Base-by-base conservation (phyloP, 2,888 invertebrate species). In the Orchesellides sinensis region DNA sequence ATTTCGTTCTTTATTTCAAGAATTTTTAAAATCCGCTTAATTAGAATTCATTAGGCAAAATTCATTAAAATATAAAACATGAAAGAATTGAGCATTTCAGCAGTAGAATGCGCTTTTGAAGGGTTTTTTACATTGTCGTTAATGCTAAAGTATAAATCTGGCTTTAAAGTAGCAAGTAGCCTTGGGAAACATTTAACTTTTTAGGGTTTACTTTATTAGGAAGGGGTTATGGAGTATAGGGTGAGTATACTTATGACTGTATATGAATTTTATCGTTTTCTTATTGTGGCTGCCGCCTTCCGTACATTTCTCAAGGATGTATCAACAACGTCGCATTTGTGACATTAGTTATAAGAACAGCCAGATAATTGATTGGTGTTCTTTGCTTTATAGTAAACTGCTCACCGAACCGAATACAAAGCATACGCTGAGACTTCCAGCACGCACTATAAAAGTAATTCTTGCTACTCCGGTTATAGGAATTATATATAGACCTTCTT, bases 381-480 rank as follows among this genome's bases (percentile, higher is more conserved):
- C 49, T 0, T 12, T 29, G 5, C n/a, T 23, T 32, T 1, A 73
- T 29, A 17, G 29, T 21, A 32, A 73, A 73, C 27, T 73, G 63
- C 2, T 6, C 1, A 1, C 73, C 73, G 47, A 61, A 61, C 6
- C 63, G 25, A 32, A 73, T 35, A 2, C 61, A 49, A 4, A 73
- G 49, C 63, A 47, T 61, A 14, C 29, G 6, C 29, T 73, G 73
- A 2, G 73, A 12, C 17, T n/a, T 61, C 73, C 73, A 73, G 17
- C 40, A 47, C 2, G 29, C 3, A 29, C 21, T 27, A 27, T 49
- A 73, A 21, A 12, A 73, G 29, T 32, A 25, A 10, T 21, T 29
- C 2, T 14, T 19, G 17, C 63, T 27, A 1, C 3, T 17, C 29
- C 63, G 10, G 10, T 56, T 73, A 32, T 23, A 73, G 1, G 49